A percentile compares a stretch with the other conserved stretches of the same genome.
Evolutionary conservation across 2,888 invertebrate genomes (phyloP).

Genomic region (Tenthredo scrophulariae): DNA sequence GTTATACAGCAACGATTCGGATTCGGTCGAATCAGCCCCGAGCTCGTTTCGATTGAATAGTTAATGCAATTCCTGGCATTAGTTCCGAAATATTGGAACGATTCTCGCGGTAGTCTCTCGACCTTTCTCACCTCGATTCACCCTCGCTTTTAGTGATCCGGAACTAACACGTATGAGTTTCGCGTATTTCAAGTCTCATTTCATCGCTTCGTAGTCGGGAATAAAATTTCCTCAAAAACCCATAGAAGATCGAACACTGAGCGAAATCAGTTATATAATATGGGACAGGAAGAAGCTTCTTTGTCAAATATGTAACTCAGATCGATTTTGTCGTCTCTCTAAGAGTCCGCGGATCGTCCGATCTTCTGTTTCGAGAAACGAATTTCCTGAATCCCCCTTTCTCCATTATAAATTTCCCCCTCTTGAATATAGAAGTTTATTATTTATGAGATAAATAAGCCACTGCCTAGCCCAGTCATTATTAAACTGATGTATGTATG

Average conservation of each 20-base stretch:
- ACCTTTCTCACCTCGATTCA: not conserved
- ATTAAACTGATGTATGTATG: not conserved
- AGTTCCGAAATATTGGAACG: slow-evolving; percentile 41
- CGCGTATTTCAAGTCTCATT: not conserved
- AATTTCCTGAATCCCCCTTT: not conserved
- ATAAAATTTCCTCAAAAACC: not conserved
- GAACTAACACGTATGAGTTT: not conserved
- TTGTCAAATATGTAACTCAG: not conserved
- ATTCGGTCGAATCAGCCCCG: slow-evolving; percentile 21
- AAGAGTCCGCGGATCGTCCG: not conserved
- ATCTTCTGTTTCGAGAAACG: not conserved
- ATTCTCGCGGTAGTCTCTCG: not conserved
- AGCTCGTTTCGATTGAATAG: slow-evolving; percentile 13
- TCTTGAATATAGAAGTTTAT: not conserved
- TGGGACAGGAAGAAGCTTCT: not conserved
- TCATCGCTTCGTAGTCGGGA: not conserved
- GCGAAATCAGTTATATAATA: not conserved
- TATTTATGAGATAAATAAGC: slow-evolving; percentile 23
- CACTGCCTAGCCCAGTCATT: slow-evolving; percentile 14
- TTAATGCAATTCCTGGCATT: slow-evolving; percentile 35
- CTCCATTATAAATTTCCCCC: not conserved
- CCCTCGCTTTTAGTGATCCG: not conserved
- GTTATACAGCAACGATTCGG: not conserved
- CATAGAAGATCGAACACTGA: not conserved
- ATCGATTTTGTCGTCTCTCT: not conserved